phyloP scores from a whole-genome alignment of 1,140 invertebrate species.

The Drosophila paulistorum region DNA sequence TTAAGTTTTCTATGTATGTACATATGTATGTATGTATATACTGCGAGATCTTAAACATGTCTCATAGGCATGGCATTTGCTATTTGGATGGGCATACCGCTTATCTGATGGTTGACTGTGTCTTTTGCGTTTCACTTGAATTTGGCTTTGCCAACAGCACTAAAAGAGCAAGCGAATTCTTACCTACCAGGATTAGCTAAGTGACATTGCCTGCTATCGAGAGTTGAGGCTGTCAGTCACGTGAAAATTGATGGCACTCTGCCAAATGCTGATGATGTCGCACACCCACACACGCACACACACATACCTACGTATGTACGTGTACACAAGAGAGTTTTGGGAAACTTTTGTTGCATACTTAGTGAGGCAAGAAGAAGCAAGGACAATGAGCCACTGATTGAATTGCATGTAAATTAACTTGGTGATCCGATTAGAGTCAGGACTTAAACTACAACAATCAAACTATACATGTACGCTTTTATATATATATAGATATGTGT shows the following conservation, averaged over 20 bases:
- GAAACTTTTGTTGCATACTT: slow-evolving; percentile 61
- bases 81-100: too few relatives aligned
- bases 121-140: neutral
- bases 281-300: neutral
- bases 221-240: slow-evolving; percentile 35
- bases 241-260: slow-evolving; percentile 50
- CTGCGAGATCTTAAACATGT: too few relatives aligned
- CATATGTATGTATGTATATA: too few relatives aligned
- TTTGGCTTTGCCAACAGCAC: neutral
- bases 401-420: slow-evolving; percentile 80
- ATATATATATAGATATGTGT: neutral
- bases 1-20: too few relatives aligned
- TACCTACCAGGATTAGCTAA: slow-evolving; percentile 6
- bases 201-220: slow-evolving; percentile 12
- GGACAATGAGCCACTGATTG: slow-evolving; percentile 74
- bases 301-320: too few relatives aligned
- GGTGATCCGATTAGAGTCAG: slow-evolving; percentile 71
- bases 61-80: neutral
- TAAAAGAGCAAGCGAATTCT: neutral
- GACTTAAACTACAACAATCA: slow-evolving; percentile 57
- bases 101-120: neutral
- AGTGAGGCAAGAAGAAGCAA: slow-evolving; percentile 26
- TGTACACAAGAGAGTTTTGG: neutral
- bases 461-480: slow-evolving; percentile 14
- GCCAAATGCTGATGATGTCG: slow-evolving; percentile 51